A percentile compares a stretch with the other conserved stretches of the same genome.
Evolutionary conservation across 2,797 vertebrate genomes (phyloP).

Genomic region (Sparus aurata): DNA sequence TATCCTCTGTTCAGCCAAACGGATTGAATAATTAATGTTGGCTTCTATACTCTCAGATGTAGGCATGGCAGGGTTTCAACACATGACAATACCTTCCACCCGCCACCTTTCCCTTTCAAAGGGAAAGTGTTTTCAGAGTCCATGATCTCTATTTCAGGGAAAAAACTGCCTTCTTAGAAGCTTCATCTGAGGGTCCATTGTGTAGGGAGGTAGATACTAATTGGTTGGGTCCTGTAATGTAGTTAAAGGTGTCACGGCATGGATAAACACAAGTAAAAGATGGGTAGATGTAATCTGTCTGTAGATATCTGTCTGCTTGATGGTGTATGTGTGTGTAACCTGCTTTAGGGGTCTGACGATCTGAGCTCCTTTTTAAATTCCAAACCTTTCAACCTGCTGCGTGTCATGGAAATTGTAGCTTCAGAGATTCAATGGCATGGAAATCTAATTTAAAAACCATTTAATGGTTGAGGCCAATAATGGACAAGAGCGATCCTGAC

Average conservation of each 20-base stretch:
- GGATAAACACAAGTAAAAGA: slow-evolving; percentile 28
- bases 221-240: slow-evolving; percentile 39
- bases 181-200: slow-evolving; percentile 20
- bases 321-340: slow-evolving; percentile 34
- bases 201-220: slow-evolving; percentile 6
- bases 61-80: background rate
- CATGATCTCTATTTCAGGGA: slow-evolving; percentile 17
- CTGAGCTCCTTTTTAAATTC: slow-evolving; percentile 42
- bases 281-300: slow-evolving; percentile 33
- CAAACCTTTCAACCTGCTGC: slow-evolving; percentile 51
- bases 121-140: slow-evolving; percentile 38
- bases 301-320: background rate
- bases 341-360: slow-evolving; percentile 39
- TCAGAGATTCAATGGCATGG: slow-evolving; percentile 35
- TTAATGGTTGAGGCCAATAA: slow-evolving; percentile 56
- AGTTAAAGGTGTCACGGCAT: slow-evolving; percentile 46
- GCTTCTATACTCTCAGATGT: background rate
- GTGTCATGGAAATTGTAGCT: slow-evolving; percentile 40
- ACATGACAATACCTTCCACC: slow-evolving; percentile 33
- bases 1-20: slow-evolving; percentile 26
- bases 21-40: background rate
- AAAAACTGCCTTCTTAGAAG: background rate
- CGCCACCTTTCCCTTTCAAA: slow-evolving; percentile 7
- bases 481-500: slow-evolving; percentile 58
- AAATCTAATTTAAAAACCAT: slow-evolving; percentile 61